Evolutionary conservation across 2,888 invertebrate genomes (phyloP), one percentile per base, ranked within the genome.

Genomic region (Brenthis daphne): DNA sequence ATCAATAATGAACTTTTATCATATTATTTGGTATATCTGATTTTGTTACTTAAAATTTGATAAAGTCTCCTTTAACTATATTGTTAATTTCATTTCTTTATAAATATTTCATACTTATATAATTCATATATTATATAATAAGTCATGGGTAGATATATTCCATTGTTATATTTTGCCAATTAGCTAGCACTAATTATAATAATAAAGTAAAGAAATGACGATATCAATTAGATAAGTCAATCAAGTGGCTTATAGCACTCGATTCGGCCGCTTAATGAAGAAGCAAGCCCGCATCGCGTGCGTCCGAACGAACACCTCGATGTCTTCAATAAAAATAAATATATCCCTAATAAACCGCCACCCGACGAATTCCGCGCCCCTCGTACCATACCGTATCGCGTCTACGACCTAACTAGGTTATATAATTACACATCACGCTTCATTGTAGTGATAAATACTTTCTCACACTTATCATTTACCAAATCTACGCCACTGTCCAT

Each of bases 391-490:
- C 79, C 78, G 82, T 84, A 85, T 85, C 85, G 82, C 85, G 82
- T 80, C 82, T 81, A 82, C 82, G 80, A 84, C 83, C 83, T 85
- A 88, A 91, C 89, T 89, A 89, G 85, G 87, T 88, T 88, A 89
- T 87, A 91, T 88, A 92, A 92, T 91, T 92, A 91, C 90, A 87
- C 86, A 90, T 90, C 90, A 89, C 90, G 88, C 90, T 89, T 89
- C 89, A 90, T 91, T 92, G 90, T 90, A 88, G 86, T 90, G 90
- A 92, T 92, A 92, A 92, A 92, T 92, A 92, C 92, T 92, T 92
- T 92, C 92, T 91, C 91, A 92, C 90, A 92, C 89, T 92, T 92
- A 91, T 92, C 92, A 92, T 92, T 92, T 92, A 92, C 90, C 90
- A 90, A 92, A 92, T 92, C 91, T 92, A 92, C 91, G 90, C 91